Percentiles rank a stretch among this genome's conserved stretches.
These are phyloP conservation scores for Dichetophora obliterata DNA, from an alignment of 2,888 invertebrate species.

Conservation along the genomic window DNA sequence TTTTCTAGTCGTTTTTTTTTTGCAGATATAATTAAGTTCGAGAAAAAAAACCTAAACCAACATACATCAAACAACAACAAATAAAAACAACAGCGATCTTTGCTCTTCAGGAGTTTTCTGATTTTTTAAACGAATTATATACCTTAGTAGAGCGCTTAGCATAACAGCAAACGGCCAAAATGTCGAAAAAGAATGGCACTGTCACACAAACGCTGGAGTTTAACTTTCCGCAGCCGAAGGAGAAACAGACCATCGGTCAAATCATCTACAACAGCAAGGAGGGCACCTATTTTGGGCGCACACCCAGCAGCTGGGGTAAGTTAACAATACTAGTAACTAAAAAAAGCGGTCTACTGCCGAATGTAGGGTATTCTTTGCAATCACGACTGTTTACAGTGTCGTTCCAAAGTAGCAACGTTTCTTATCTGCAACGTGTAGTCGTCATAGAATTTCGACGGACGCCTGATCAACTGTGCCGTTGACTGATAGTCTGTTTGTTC, in stretches of 20 bases:
- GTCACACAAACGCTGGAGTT: conserved; percentile 54
- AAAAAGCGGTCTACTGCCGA: too few species aligned
- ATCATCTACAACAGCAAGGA: conserved; percentile 62
- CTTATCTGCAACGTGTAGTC: too few species aligned
- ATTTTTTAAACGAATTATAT: neutral
- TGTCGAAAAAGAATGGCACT: conserved; percentile 63
- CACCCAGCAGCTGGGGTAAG: conserved; percentile 68
- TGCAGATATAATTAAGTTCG: conserved; percentile 32
- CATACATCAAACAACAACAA: too few species aligned
- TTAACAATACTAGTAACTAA: conserved; percentile 18
- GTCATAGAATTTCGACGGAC: too few species aligned
- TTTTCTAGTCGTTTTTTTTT: conserved; percentile 2
- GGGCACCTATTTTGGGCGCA: conserved; percentile 64
- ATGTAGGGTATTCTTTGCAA: too few species aligned
- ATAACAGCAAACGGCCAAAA: conserved; percentile 45
- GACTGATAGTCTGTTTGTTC: too few species aligned
- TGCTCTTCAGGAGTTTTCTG: neutral
- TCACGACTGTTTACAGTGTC: too few species aligned
- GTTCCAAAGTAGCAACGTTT: too few species aligned
- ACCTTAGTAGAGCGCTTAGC: neutral
- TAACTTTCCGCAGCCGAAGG: conserved; percentile 61
- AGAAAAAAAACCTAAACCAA: conserved; percentile 29
- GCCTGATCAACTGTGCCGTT: too few species aligned
- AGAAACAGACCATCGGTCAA: conserved; percentile 57
- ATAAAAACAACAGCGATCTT: conserved; percentile 29